Evolutionary conservation across 2,888 invertebrate species (phyloP).

Genomic region (Itoplectis maculator): DNA sequence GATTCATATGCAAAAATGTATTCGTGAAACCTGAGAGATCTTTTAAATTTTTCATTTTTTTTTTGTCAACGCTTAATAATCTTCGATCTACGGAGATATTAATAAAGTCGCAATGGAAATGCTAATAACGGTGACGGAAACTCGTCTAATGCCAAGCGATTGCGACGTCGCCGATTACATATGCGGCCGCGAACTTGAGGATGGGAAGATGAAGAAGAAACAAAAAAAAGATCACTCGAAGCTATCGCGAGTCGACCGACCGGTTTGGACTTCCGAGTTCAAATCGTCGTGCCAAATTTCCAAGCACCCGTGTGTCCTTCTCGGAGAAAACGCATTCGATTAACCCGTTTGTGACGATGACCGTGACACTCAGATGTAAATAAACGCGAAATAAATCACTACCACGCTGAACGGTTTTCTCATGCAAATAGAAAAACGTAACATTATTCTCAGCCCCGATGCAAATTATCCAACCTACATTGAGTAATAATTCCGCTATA

Average conservation of each 20-base stretch:
- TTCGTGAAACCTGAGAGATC: no score
- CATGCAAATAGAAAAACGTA: no score
- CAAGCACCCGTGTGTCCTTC: not conserved
- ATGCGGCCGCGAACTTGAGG: not conserved
- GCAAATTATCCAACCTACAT: no score
- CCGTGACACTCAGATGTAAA: conserved; percentile 3
- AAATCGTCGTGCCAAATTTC: conserved; percentile 27
- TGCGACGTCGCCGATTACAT: not conserved
- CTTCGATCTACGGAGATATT: not conserved
- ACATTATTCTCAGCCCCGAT: no score
- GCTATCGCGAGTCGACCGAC: conserved; percentile 2
- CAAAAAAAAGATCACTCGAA: not conserved
- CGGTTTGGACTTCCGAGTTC: conserved; percentile 23
- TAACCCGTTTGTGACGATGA: conserved; percentile 13
- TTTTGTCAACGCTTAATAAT: not conserved
- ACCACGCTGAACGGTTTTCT: no score
- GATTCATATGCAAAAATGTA: not conserved
- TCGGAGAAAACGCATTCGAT: conserved; percentile 15
- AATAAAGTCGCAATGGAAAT: not conserved
- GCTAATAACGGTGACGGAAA: conserved; percentile 14
- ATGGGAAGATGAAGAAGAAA: no score
- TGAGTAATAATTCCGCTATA: not conserved
- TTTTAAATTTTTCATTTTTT: not conserved
- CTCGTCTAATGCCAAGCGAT: not conserved
- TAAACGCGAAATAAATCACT: not conserved